Conservation (phyloP, 2,113 vertebrate species). For the Rhodinocichla rosea region DNA sequence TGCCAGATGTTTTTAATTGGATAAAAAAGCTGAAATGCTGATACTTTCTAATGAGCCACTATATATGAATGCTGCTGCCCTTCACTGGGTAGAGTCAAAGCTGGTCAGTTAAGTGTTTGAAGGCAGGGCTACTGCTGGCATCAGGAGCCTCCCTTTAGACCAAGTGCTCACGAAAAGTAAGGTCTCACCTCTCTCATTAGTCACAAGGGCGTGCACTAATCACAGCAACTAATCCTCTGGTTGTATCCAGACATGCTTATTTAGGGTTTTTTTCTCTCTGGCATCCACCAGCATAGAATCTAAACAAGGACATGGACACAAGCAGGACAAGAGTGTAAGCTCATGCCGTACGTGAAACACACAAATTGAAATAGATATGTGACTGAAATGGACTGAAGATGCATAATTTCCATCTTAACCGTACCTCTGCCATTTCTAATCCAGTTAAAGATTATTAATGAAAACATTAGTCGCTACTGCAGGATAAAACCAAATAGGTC, state of each 20-base stretch:
- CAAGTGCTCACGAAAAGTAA: neutral
- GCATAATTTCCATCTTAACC: neutral
- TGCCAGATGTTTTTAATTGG: constrained; percentile 49
- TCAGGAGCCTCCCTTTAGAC: neutral
- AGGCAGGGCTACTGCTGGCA: neutral
- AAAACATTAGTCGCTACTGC: neutral
- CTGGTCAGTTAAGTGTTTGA: neutral
- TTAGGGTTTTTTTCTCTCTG: neutral
- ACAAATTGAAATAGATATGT: neutral
- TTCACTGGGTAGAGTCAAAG: neutral
- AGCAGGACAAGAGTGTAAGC: neutral
- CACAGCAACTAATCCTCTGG: neutral
- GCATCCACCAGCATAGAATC: neutral
- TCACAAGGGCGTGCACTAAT: neutral
- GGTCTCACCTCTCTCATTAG: neutral
- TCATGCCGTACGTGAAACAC: neutral
- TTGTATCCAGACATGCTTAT: neutral
- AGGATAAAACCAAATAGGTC: neutral
- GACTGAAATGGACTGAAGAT: neutral
- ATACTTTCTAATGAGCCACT: constrained; percentile 4
- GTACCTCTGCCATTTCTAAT: neutral
- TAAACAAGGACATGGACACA: neutral
- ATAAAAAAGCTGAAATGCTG: constrained; percentile 26
- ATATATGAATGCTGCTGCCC: neutral
- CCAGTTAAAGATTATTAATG: neutral